A percentile compares a stretch with the other conserved stretches of the same genome.
phyloP scores from a whole-genome alignment of 2,888 invertebrate genomes.

The Abrostola triplasia region DNA sequence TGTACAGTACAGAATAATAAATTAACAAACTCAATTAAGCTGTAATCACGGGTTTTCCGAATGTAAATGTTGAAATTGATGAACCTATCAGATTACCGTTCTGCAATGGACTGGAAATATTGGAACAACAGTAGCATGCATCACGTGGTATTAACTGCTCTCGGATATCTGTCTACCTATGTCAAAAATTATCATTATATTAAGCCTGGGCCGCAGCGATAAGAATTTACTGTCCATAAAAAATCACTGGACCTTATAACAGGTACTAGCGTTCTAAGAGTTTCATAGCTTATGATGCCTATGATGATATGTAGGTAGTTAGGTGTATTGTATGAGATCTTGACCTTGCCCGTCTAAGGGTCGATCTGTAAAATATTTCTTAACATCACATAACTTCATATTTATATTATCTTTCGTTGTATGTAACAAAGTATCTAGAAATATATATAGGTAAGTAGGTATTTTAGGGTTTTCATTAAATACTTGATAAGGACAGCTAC shows the following conservation, averaged over 20 bases:
- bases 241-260: conserved; percentile 43
- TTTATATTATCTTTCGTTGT: too few relatives aligned
- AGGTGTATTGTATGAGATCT: conserved; percentile 8
- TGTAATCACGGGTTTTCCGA: background rate
- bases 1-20: background rate
- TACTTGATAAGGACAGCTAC: too few relatives aligned
- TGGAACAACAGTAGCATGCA: conserved; percentile 10
- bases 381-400: conserved; percentile 10
- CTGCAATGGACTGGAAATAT: conserved; percentile 17
- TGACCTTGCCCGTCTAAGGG: conserved; percentile 11
- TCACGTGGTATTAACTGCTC: conserved; percentile 24
- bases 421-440: too few relatives aligned
- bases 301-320: background rate
- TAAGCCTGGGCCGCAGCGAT: conserved; percentile 46
- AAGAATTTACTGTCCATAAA: conserved; percentile 53
- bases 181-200: conserved; percentile 43
- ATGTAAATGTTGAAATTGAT: conserved; percentile 12
- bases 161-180: conserved; percentile 25
- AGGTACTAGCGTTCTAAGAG: conserved; percentile 36
- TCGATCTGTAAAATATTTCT: conserved; percentile 19
- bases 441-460: too few relatives aligned
- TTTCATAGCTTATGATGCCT: conserved; percentile 22
- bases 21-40: conserved; percentile 4
- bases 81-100: conserved; percentile 20
- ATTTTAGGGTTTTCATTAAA: too few relatives aligned